Evolutionary conservation across 2,113 vertebrate genomes (phyloP).

Genomic region (Mixornis gularis): DNA sequence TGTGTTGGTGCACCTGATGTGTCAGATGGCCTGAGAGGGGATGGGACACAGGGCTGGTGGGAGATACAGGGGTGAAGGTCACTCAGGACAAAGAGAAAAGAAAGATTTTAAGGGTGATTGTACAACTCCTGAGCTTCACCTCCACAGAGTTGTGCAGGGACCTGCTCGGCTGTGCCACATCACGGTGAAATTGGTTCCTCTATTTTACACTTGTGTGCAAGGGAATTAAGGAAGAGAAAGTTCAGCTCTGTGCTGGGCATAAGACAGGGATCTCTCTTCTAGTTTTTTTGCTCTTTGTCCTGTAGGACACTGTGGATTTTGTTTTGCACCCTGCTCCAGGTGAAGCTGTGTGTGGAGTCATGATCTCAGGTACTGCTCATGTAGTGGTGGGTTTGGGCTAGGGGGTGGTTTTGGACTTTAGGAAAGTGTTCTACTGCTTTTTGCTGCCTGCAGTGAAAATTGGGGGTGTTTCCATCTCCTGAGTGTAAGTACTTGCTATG

Average conservation of each 20-base stretch:
- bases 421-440: neutral
- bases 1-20: neutral
- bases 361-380: neutral
- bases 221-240: rapidly evolving
- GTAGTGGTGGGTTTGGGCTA: neutral
- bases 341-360: rapidly evolving
- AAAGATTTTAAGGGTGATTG: neutral
- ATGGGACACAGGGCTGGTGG: neutral
- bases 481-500: rapidly evolving
- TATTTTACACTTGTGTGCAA: neutral
- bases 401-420: neutral
- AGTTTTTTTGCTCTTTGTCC: rapidly evolving
- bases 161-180: neutral
- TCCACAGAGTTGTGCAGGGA: neutral
- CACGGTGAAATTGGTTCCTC: rapidly evolving
- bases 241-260: rapidly evolving
- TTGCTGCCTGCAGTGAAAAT: neutral
- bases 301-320: rapidly evolving
- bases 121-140: neutral
- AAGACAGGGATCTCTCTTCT: rapidly evolving
- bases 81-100: neutral
- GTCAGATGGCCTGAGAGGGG: neutral
- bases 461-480: neutral
- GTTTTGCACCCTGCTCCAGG: neutral
- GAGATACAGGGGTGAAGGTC: neutral